These are phyloP conservation scores for Leptestheria dahalacensis DNA, from an alignment of 1,140 invertebrate genomes.

Conservation along the genomic window DNA sequence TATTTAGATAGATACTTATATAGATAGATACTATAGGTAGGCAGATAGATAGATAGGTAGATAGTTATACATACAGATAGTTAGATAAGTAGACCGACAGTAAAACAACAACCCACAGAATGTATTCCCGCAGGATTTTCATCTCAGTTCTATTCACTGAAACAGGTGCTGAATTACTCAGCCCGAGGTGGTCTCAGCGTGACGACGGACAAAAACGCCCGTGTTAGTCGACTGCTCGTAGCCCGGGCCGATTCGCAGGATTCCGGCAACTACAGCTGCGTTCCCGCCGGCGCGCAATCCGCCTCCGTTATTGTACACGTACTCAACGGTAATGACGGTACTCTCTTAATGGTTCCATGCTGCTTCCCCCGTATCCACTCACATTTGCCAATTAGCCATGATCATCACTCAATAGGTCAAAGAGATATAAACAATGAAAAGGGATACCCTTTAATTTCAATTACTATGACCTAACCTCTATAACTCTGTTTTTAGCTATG, in stretches of 20 bases:
- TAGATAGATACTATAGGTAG: too few relatives aligned
- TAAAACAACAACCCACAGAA: too few relatives aligned
- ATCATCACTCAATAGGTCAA: not conserved
- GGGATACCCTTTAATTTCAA: not conserved
- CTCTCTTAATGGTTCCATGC: not conserved
- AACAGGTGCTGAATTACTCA: conserved; percentile 17
- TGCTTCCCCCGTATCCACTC: not conserved
- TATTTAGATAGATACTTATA: too few relatives aligned
- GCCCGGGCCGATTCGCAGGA: conserved; percentile 68
- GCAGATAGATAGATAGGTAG: too few relatives aligned
- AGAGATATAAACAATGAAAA: not conserved
- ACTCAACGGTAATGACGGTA: conserved; percentile 54
- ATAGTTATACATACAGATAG: too few relatives aligned
- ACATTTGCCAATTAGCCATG: not conserved
- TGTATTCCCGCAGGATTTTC: too few relatives aligned
- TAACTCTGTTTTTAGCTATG: too few relatives aligned
- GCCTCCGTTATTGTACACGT: conserved; percentile 77
- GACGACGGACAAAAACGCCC: conserved; percentile 77
- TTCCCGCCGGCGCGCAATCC: conserved; percentile 72
- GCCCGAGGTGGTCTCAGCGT: conserved; percentile 59
- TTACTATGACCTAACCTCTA: too few relatives aligned
- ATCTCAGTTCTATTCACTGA: too few relatives aligned
- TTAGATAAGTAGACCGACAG: too few relatives aligned
- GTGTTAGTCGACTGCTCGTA: conserved; percentile 68
- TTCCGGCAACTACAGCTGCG: conserved; percentile 41